A percentile compares a stretch with the other conserved stretches of the same genome.
Evolutionary conservation across 2,113 vertebrate species (phyloP).

Genomic region (Bufo bufo): DNA sequence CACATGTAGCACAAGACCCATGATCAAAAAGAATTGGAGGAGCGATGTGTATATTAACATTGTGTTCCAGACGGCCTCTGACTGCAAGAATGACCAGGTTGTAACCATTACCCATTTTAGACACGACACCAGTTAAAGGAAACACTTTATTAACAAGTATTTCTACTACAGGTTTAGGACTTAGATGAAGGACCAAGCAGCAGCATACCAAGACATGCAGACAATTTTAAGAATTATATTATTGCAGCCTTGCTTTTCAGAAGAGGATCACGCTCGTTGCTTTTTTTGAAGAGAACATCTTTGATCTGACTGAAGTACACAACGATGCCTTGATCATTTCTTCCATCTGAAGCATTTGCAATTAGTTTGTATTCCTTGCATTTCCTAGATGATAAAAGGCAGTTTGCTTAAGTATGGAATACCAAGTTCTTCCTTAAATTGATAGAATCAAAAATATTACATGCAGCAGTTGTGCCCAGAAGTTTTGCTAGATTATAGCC

Average conservation of each 20-base stretch:
- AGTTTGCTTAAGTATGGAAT: not conserved
- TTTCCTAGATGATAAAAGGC: constrained; percentile 73
- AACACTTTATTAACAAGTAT: not conserved
- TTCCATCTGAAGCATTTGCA: constrained; percentile 62
- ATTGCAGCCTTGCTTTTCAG: constrained; percentile 73
- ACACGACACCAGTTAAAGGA: not conserved
- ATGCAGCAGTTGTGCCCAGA: no score
- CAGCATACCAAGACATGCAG: constrained; percentile 4
- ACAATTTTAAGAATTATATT: constrained; percentile 62
- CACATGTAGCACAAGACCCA: no score
- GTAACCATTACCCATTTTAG: no score
- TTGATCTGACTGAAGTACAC: constrained; percentile 73
- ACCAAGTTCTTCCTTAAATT: no score
- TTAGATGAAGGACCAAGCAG: not conserved
- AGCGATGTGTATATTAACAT: no score
- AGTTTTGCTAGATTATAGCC: no score
- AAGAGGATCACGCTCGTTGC: constrained; percentile 81
- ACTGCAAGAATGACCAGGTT: no score
- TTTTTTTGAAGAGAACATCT: constrained; percentile 72
- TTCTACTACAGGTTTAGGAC: not conserved
- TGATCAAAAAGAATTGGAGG: no score
- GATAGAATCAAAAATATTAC: no score
- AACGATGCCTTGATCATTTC: constrained; percentile 61
- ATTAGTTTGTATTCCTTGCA: constrained; percentile 85
- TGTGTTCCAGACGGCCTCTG: no score